These are phyloP conservation scores for Capromys pilorides DNA, from an alignment of 2,797 vertebrate genomes.

Conservation along the genomic window DNA sequence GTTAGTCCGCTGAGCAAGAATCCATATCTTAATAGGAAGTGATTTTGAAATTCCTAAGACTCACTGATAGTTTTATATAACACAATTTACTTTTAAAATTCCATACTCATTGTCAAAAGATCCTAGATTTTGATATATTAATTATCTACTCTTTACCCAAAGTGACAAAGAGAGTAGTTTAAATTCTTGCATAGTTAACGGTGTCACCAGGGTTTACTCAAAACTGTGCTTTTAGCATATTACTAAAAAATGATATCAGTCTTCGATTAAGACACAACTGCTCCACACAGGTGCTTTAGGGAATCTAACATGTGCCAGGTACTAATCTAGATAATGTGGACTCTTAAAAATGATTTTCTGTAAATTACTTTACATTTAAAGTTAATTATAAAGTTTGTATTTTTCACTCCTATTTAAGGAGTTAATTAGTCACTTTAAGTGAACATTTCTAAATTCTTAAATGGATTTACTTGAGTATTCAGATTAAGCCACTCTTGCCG, in stretches of 20 bases:
- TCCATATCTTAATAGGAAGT: neutral
- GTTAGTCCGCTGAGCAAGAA: no score
- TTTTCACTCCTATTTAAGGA: constrained; percentile 5
- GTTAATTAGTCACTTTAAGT: constrained; percentile 35
- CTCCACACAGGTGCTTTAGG: constrained; percentile 1
- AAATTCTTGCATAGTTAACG: constrained; percentile 11
- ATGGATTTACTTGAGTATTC: neutral
- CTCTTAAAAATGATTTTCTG: constrained; percentile 34
- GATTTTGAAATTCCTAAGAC: constrained; percentile 36
- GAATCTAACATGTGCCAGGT: neutral
- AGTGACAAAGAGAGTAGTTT: constrained; percentile 14
- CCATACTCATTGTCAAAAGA: constrained; percentile 11
- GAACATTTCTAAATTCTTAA: constrained; percentile 5
- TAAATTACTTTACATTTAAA: constrained; percentile 51
- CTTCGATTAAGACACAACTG: neutral
- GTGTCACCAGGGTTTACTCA: constrained; percentile 6
- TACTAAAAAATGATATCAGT: neutral
- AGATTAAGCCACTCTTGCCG: neutral
- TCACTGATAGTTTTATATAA: constrained; percentile 24
- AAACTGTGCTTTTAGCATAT: constrained; percentile 6
- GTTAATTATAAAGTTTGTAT: constrained; percentile 38
- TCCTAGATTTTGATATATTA: constrained; percentile 31
- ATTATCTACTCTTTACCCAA: neutral
- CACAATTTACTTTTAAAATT: neutral
- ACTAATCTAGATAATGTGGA: neutral